These are phyloP conservation scores for Spheniscus humboldti DNA, from an alignment of 2,797 vertebrate species.

Conservation along the genomic window DNA sequence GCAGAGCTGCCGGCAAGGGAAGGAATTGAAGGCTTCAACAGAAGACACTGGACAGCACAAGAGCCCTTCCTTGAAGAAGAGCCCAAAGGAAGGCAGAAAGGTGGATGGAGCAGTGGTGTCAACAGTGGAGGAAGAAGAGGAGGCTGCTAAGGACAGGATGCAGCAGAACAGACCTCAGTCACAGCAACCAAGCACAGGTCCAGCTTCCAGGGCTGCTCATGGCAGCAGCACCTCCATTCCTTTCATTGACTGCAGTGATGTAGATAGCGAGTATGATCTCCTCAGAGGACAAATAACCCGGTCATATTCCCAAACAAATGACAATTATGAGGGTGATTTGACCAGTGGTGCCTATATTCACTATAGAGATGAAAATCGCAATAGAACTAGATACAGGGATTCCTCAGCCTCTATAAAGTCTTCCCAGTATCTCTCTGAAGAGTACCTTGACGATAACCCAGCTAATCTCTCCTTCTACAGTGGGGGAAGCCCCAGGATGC, in stretches of 20 bases:
- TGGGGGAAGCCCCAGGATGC: conserved; percentile 76
- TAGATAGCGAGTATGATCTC: conserved; percentile 85
- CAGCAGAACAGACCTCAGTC: conserved; percentile 75
- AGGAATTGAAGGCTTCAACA: conserved; percentile 76
- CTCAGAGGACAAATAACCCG: conserved; percentile 76
- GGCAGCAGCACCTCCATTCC: conserved; percentile 84
- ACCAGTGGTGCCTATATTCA: conserved; percentile 70
- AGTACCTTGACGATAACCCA: conserved; percentile 75
- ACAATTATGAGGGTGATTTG: conserved; percentile 78
- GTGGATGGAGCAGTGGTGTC: conserved; percentile 65
- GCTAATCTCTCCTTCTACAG: conserved; percentile 74
- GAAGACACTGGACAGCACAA: conserved; percentile 73
- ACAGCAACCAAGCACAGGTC: conserved; percentile 92
- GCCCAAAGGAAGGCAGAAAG: conserved; percentile 67
- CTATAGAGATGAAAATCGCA: conserved; percentile 73
- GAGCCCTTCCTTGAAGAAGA: conserved; percentile 70
- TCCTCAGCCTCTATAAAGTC: conserved; percentile 71
- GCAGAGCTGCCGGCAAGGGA: conserved; percentile 72
- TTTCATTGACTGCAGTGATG: conserved; percentile 86
- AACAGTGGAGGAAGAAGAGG: conserved; percentile 72
- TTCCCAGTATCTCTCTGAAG: conserved; percentile 73
- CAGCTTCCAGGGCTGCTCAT: conserved; percentile 82
- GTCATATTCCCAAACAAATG: conserved; percentile 82
- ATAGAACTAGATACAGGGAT: conserved; percentile 74
- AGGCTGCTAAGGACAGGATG: conserved; percentile 65